Conservation (phyloP, 2,113 vertebrate genomes). For the Ranitomeya variabilis region DNA sequence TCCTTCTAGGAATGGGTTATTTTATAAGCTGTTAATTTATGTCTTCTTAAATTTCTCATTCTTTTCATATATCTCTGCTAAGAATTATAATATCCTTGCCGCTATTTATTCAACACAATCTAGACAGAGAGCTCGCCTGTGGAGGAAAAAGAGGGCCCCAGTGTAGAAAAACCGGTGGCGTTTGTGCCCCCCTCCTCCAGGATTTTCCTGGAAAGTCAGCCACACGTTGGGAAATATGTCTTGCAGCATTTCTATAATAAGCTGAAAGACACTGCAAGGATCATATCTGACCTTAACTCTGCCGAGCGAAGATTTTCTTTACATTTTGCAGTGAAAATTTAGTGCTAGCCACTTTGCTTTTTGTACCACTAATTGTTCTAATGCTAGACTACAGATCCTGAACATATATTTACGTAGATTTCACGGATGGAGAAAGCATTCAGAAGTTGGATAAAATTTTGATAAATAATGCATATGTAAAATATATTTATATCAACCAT, state of each 20-base stretch:
- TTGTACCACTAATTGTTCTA: background rate
- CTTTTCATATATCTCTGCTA: background rate
- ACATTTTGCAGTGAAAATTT: background rate
- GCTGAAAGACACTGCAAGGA: slow-evolving; percentile 37
- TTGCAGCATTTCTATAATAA: slow-evolving; percentile 43
- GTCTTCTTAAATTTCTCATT: background rate
- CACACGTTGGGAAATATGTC: slow-evolving; percentile 39
- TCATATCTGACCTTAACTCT: slow-evolving; percentile 18
- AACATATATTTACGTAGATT: background rate
- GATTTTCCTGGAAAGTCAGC: slow-evolving; percentile 46
- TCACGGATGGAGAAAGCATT: background rate
- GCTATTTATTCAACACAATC: background rate
- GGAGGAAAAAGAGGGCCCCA: slow-evolving; percentile 33
- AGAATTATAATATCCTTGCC: background rate
- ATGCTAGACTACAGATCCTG: background rate
- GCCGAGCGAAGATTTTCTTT: slow-evolving; percentile 3
- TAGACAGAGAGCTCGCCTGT: background rate
- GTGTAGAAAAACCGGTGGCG: slow-evolving; percentile 4
- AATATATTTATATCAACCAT: too few species aligned
- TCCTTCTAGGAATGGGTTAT: background rate
- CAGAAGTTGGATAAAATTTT: background rate
- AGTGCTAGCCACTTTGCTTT: background rate
- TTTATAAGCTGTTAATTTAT: slow-evolving; percentile 16
- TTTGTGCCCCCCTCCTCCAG: slow-evolving; percentile 24
- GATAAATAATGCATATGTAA: too few species aligned